Evolutionary conservation across 1,140 invertebrate species (phyloP), one percentile per base, ranked within the genome.

Genomic region (Drusus annulatus): DNA sequence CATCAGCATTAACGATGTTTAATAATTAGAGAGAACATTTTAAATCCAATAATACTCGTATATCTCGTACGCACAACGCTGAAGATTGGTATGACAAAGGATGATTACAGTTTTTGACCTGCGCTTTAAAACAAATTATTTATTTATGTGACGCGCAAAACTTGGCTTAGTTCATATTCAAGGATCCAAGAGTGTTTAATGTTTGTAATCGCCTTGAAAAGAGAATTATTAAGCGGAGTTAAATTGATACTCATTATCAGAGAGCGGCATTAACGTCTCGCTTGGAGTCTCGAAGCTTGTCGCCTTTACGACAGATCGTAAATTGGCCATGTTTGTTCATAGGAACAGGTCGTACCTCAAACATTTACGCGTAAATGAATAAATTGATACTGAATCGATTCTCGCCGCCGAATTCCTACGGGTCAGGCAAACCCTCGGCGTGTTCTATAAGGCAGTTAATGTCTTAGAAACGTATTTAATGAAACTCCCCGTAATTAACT

Each of bases 331-430:
- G 62, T 65, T 65, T 31, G 15, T 65, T 31, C 17, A 25, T 28
- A 31, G 23, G 62, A 65, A 31, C 62, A 16, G 28, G 28, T 65
- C 62, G 16, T 65, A 65, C 62, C 62, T 65, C 62, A 65, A 65
- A 31, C 25, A 65, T 65, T 65, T 65, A 65, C 62, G 62, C 21
- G 62, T 13, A 65, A 65, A 65, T 25, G 62, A 65, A 65, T 65
- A 65, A 28, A 65, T 65, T 65, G 36, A 25, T 31, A 65, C 13
- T 5, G 62, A 65, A 28, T 65, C 28, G 62, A 31, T 65, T 31
- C 25, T 28, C 17, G 16, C 10, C 16, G 62, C 62, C 62, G 6
- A 65, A 65, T 28, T 31, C 17, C 21, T 65, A 28, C 5, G 28
- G 28, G 62, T 45, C 62, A 65, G 62, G 25, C 28, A 31, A 25